Evolutionary conservation across 2,797 vertebrate species (phyloP).

Genomic region (Melanotaenia nigrans): DNA sequence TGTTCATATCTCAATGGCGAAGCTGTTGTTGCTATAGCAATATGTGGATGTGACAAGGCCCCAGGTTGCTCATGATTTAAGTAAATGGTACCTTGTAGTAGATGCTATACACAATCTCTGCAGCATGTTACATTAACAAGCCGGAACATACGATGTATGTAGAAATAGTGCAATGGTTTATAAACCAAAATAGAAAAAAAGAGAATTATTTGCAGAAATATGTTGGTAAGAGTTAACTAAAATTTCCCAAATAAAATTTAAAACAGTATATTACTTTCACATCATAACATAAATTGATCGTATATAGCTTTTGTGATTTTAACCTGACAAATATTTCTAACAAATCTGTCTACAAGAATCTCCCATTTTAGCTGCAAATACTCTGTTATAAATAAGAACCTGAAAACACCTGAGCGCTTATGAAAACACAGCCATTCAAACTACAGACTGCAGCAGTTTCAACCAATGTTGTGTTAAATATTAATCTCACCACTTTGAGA

Average conservation of each 20-base stretch:
- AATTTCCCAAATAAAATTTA: background rate
- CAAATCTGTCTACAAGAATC: background rate
- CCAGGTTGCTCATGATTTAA: constrained; percentile 84
- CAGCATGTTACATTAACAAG: background rate
- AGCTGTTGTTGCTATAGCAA: constrained; percentile 91
- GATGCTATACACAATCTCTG: constrained; percentile 39
- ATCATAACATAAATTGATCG: background rate
- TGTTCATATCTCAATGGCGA: constrained; percentile 80
- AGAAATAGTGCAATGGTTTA: background rate
- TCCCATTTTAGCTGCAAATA: constrained; percentile 55
- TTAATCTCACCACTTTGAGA: constrained; percentile 75
- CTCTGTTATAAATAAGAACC: constrained; percentile 63
- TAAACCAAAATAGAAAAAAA: background rate
- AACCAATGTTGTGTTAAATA: constrained; percentile 76
- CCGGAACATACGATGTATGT: background rate
- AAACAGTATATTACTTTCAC: background rate
- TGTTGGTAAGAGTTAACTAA: background rate
- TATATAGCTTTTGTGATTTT: background rate
- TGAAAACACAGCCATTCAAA: constrained; percentile 68
- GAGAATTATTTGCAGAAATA: too few species aligned
- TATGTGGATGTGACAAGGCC: constrained; percentile 85
- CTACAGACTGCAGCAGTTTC: constrained; percentile 55
- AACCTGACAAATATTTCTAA: background rate
- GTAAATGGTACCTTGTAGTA: constrained; percentile 77
- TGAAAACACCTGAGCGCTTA: constrained; percentile 67